Conservation (phyloP, 2,888 invertebrate species). For the Thalpophila matura region DNA sequence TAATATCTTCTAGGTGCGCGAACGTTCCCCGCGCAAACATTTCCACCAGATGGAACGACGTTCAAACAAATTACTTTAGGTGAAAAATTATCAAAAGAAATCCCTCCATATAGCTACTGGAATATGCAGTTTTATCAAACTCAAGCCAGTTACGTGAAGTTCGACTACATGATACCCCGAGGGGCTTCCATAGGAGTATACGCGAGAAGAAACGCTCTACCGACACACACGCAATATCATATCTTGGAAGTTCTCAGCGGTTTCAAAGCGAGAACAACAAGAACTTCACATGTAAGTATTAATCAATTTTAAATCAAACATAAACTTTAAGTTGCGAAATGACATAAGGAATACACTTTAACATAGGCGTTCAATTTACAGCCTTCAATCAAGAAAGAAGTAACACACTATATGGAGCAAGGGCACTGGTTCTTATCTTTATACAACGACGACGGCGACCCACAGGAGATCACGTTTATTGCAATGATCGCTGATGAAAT, state of each 20-base stretch:
- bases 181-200: slow-evolving; percentile 98
- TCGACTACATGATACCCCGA: slow-evolving; percentile 97
- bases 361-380: slow-evolving; percentile 73
- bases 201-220: slow-evolving; percentile 97
- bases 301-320: neutral
- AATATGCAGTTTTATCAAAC: slow-evolving; percentile 99
- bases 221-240: slow-evolving; percentile 99
- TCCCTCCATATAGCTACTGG: slow-evolving; percentile 98
- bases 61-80: slow-evolving; percentile 97
- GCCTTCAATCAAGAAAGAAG: slow-evolving; percentile 97
- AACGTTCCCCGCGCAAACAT: slow-evolving; percentile 97
- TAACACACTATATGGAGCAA: slow-evolving; percentile 98
- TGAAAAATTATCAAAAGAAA: slow-evolving; percentile 96
- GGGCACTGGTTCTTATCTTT: slow-evolving; percentile 99
- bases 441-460: slow-evolving; percentile 98
- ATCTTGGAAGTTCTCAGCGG: slow-evolving; percentile 98
- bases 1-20: slow-evolving; percentile 93
- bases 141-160: slow-evolving; percentile 97
- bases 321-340: neutral
- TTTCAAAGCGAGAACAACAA: slow-evolving; percentile 95
- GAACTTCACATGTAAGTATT: slow-evolving; percentile 96
- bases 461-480: slow-evolving; percentile 96
- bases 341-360: slow-evolving; percentile 45
- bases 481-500: slow-evolving; percentile 97
- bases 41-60: slow-evolving; percentile 98